These are phyloP conservation scores for Crotalus helleri DNA, from an alignment of 2,113 vertebrate species.

Conservation along the genomic window DNA sequence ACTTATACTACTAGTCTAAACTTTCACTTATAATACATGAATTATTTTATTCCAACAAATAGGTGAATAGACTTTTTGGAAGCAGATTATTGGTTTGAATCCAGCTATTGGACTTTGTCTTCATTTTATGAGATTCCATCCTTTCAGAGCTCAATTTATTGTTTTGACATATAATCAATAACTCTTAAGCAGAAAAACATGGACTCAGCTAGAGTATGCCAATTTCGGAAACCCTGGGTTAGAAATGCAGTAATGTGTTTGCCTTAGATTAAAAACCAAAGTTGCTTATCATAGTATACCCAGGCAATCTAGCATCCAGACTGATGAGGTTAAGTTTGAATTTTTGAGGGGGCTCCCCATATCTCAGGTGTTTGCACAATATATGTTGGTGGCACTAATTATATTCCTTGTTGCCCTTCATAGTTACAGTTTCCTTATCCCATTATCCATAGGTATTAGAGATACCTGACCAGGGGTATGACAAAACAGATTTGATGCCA, in stretches of 20 bases:
- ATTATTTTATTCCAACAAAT: background rate
- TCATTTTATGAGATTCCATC: background rate
- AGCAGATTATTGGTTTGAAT: background rate
- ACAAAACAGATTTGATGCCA: background rate
- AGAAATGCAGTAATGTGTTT: background rate
- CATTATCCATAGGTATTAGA: background rate
- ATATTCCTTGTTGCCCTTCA: background rate
- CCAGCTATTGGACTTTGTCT: background rate
- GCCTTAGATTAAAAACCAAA: background rate
- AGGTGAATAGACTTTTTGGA: background rate
- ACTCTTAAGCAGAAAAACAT: background rate
- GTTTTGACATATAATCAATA: background rate
- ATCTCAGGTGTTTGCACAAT: background rate
- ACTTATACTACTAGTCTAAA: background rate
- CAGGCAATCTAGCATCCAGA: background rate
- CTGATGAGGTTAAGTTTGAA: background rate
- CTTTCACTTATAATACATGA: background rate
- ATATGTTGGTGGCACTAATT: background rate
- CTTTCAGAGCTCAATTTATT: background rate
- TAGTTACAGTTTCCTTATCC: background rate
- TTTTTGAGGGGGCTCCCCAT: background rate
- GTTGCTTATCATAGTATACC: background rate
- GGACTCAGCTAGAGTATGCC: background rate
- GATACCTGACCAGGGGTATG: background rate
- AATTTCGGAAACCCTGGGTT: background rate